These are phyloP conservation scores for Anneissia japonica DNA, from an alignment of 35 echinoderm and acorn worm species.

Conservation along the genomic window DNA sequence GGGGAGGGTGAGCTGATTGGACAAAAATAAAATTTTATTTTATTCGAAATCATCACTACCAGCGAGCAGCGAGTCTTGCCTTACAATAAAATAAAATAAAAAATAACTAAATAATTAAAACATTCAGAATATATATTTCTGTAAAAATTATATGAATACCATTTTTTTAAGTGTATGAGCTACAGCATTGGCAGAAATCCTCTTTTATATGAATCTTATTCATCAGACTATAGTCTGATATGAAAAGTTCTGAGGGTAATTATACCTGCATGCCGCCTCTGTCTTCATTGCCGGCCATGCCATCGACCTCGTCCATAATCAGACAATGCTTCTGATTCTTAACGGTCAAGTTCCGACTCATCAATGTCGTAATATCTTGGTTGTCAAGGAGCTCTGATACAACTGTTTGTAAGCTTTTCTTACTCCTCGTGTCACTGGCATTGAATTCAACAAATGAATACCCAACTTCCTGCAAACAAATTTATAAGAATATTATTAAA, in stretches of 20 bases:
- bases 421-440: conserved; percentile 81
- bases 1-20: too few species aligned
- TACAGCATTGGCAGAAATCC: not conserved
- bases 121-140: not conserved
- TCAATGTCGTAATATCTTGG: conserved; percentile 29
- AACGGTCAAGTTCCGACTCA: conserved; percentile 8
- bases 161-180: not conserved
- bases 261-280: conserved; percentile 88
- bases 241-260: too few species aligned
- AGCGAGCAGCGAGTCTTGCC: too few species aligned
- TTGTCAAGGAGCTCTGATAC: conserved; percentile 78
- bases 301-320: conserved; percentile 96
- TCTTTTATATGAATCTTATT: too few species aligned
- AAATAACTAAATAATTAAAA: too few species aligned
- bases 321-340: conserved; percentile 71
- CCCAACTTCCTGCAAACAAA: conserved; percentile 52
- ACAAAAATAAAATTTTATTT: too few species aligned
- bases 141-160: not conserved
- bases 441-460: conserved; percentile 81
- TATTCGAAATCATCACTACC: too few species aligned
- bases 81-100: too few species aligned
- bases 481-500: too few species aligned
- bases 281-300: conserved; percentile 94
- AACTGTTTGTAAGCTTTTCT: conserved; percentile 59
- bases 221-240: too few species aligned